Conservation (phyloP, 2,797 vertebrate genomes). For the Halcyon leucocephala region DNA sequence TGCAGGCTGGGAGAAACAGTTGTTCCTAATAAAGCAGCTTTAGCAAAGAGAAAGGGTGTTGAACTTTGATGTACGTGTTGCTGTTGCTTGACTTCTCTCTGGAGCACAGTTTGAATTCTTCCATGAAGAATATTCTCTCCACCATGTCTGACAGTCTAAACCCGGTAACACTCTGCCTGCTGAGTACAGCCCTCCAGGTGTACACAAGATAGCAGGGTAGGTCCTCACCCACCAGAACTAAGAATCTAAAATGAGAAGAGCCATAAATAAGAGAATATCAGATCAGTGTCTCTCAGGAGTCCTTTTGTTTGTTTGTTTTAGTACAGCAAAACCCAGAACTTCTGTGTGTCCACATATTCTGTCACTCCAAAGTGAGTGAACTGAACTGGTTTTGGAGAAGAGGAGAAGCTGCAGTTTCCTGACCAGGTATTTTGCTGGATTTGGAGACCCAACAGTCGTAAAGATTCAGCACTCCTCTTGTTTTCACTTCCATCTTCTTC, state of each 20-base stretch:
- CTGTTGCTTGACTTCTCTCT: background rate
- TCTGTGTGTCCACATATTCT: background rate
- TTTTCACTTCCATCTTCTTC: background rate
- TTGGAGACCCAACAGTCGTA: background rate
- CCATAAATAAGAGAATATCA: background rate
- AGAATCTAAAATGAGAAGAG: background rate
- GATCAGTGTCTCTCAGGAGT: background rate
- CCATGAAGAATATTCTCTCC: background rate
- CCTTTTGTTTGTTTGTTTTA: background rate
- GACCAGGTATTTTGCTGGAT: background rate
- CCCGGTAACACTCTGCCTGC: background rate
- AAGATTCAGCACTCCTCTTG: background rate
- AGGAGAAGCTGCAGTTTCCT: background rate
- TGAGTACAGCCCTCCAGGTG: background rate
- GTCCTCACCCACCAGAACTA: background rate
- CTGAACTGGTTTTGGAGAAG: background rate
- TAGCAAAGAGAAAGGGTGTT: background rate
- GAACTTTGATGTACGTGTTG: background rate
- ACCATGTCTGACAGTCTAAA: background rate
- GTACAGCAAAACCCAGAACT: background rate
- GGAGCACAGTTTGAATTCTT: background rate
- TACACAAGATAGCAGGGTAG: background rate
- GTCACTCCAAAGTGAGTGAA: background rate
- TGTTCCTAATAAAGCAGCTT: background rate
- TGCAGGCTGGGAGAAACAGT: background rate